Base-by-base conservation (phyloP, 2,888 invertebrate genomes). In the Tillus elongatus region DNA sequence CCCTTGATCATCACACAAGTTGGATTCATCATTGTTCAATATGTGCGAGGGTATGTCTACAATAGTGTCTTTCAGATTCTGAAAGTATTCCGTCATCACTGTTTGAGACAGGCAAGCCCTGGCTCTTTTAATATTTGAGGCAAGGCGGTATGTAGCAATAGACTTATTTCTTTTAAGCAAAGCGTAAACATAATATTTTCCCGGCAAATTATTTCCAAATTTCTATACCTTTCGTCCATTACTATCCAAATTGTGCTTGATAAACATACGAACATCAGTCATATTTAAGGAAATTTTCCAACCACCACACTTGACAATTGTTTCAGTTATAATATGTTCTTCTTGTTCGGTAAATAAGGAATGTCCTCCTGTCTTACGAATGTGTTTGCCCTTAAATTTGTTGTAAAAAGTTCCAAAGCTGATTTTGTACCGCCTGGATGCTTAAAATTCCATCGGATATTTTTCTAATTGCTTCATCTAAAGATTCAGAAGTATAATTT, bases 241-340 rank as follows among this genome's bases (percentile, higher is more conserved):
- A 9, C 41, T 31, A 29, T 53, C 47, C 11, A 53, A 37, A 43
- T 50, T 52, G 10, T 24, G 36, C 34, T 52, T 53, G 3, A 45
- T 44, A 15, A 51, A 36, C 36, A 46, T 36, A 39, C 45, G 15
- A 2, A 55, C 15, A 26, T 52, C 50, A 9, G 45, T 28, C 1
- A 36, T 13, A 41, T 40, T 39, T 19, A 51, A 31, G 9, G 50
- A 49, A 39, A 44, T 46, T 4, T 49, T 44, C 44, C 49, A 51
- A 26, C 49, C 48, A n/a, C 41, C 27, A 40, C 47, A 46, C 13
- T 43, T 37, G 11, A 34, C 12, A 2, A 41, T 39, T 4, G 40
- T 11, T 27, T 32, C 34, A n/a, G 40, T 30, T 35, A 46, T 12
- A 8, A 37, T 33, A 6, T 13, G 19, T 39, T 49, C 46, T 34